These are phyloP conservation scores for Napeogenes inachia DNA, from an alignment of 2,888 invertebrate genomes.

Conservation along the genomic window DNA sequence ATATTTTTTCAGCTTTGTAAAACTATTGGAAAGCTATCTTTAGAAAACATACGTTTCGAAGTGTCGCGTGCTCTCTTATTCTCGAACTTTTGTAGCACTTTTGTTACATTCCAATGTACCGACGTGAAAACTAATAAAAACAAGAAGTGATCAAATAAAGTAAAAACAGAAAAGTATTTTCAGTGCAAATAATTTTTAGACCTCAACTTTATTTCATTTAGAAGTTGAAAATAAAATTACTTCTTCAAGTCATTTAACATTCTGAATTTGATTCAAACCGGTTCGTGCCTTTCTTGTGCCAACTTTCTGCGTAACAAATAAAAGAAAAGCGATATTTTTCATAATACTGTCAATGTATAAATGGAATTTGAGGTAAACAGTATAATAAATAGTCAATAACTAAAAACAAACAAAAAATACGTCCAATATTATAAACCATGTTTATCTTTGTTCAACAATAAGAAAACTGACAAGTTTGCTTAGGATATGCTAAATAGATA, in stretches of 20 bases:
- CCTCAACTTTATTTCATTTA: slow-evolving; percentile 8
- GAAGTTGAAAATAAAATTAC: slow-evolving; percentile 12
- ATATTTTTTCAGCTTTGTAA: too few relatives aligned
- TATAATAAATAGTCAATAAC: background rate
- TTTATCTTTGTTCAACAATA: too few relatives aligned
- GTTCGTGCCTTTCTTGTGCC: slow-evolving; percentile 1
- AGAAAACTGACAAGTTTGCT: too few relatives aligned
- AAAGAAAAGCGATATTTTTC: background rate
- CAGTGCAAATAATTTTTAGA: slow-evolving; percentile 3
- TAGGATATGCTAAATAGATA: background rate
- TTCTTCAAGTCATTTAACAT: slow-evolving; percentile 11
- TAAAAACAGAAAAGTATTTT: slow-evolving; percentile 11
- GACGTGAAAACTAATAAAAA: background rate
- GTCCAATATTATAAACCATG: background rate
- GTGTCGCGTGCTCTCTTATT: too few relatives aligned
- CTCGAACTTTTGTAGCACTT: too few relatives aligned
- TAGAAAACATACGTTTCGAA: too few relatives aligned
- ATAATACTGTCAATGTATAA: background rate
- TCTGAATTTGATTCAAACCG: slow-evolving; percentile 8
- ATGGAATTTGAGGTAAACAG: background rate
- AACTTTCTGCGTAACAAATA: background rate
- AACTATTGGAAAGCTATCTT: too few relatives aligned
- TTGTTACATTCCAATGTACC: background rate
- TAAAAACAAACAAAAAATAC: slow-evolving; percentile 12
- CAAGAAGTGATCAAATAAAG: slow-evolving; percentile 3